Conservation (phyloP, 1,140 invertebrate genomes). For the Teleogryllus occipitalis region DNA sequence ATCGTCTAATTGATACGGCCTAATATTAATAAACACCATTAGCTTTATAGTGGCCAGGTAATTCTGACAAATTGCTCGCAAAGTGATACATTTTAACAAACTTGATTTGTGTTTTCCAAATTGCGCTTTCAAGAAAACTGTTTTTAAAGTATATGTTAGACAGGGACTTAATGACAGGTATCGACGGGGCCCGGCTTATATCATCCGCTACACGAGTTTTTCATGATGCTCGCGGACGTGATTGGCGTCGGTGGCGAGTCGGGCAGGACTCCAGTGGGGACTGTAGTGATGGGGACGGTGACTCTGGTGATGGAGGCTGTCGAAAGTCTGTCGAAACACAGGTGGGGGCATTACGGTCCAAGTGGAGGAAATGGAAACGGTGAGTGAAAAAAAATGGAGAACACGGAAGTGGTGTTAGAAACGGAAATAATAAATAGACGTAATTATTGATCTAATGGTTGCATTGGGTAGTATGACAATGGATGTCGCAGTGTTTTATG, state of each 20-base stretch:
- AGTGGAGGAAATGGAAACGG: too few relatives aligned
- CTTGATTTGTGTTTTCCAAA: constrained; percentile 5
- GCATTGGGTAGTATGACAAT: too few relatives aligned
- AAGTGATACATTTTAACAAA: constrained; percentile 6
- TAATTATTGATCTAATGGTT: too few relatives aligned
- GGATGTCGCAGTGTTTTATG: too few relatives aligned
- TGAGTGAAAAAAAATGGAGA: too few relatives aligned
- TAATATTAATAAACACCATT: constrained; percentile 2
- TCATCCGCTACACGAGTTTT: neutral
- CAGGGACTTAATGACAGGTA: neutral
- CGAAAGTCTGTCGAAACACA: neutral
- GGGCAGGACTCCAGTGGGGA: neutral
- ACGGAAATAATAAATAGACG: too few relatives aligned
- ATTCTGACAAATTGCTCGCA: neutral
- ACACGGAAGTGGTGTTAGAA: too few relatives aligned
- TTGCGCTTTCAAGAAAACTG: neutral
- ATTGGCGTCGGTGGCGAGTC: neutral
- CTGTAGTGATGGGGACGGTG: neutral
- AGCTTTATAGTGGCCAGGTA: neutral
- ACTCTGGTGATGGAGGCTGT: neutral
- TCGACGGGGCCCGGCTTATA: neutral
- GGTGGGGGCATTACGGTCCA: too few relatives aligned
- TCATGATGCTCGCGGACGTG: neutral
- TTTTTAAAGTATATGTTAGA: constrained; percentile 1
- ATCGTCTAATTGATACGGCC: constrained; percentile 3